Percentiles rank a stretch among this genome's conserved stretches.
These are phyloP conservation scores for Nephrocerus scutellatus DNA, from an alignment of 2,888 invertebrate species.

Conservation along the genomic window DNA sequence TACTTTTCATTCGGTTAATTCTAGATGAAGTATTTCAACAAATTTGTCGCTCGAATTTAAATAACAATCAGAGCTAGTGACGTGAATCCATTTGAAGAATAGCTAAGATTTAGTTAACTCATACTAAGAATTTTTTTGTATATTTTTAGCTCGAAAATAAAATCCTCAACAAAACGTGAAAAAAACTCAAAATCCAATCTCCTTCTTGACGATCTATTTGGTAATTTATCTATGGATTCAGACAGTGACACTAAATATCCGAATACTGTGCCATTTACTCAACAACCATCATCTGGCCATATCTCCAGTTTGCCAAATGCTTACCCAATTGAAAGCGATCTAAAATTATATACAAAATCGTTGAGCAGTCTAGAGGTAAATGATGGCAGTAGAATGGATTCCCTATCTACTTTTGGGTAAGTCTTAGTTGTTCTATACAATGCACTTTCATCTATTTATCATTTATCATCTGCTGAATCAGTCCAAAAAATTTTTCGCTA, in stretches of 20 bases:
- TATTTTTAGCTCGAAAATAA: slow-evolving; percentile 41
- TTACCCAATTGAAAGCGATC: slow-evolving; percentile 34
- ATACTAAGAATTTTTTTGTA: background rate
- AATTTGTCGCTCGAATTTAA: no score
- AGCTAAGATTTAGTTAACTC: background rate
- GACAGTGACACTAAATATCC: slow-evolving; percentile 43
- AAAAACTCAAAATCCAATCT: slow-evolving; percentile 40
- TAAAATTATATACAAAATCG: slow-evolving; percentile 22
- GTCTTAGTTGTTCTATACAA: slow-evolving; percentile 20
- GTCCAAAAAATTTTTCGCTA: background rate
- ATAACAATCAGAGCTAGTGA: no score
- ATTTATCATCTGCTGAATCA: slow-evolving; percentile 17
- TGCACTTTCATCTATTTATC: slow-evolving; percentile 30
- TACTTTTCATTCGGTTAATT: no score
- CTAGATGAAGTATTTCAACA: no score
- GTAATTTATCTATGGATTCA: slow-evolving; percentile 43
- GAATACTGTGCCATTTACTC: slow-evolving; percentile 37
- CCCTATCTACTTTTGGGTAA: slow-evolving; percentile 42
- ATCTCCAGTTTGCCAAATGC: slow-evolving; percentile 32
- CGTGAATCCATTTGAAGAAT: no score
- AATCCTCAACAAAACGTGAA: slow-evolving; percentile 41
- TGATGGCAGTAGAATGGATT: slow-evolving; percentile 40
- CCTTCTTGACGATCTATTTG: slow-evolving; percentile 46
- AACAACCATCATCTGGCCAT: slow-evolving; percentile 30
- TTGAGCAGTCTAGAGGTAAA: slow-evolving; percentile 35